Base-by-base conservation (phyloP, 2,888 invertebrate genomes). In the Acleris emargana region DNA sequence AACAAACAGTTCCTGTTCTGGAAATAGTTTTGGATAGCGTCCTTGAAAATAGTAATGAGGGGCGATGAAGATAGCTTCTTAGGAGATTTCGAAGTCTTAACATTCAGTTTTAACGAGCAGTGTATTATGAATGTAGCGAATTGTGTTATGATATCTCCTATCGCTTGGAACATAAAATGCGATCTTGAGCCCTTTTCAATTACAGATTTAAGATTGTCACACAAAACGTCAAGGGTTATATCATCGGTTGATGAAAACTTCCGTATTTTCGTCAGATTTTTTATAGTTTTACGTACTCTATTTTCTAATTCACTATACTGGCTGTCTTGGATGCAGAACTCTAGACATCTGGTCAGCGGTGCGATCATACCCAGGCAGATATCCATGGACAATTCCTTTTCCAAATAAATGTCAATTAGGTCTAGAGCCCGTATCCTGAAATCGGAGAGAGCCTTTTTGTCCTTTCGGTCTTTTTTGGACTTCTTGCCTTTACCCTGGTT, bases 361-460 rank as follows among this genome's bases (percentile, higher is more conserved):
- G 95, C 87, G 74, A 96, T 94, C 87, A 96, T 95, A 73, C 95
- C 95, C 51, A 96, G 84, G 64, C 94, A 93, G 28, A 95, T 87
- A 47, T 94, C 92, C 94, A 96, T 94, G 0, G 95, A 93, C 0
- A 96, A 96, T 58, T 93, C 94, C 22, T 95, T 94, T 72, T 96
- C 95, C 45, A 96, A 80, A 79, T 96, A 96, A 71, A 95, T 95
- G 73, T 96, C 95, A 17, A 96, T 89, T 55, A 97, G 87, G 88
- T 96, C 96, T 45, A 96, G 89, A n/a, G 95, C 96, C 69, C 96
- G 93, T 45, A 95, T 94, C 69, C 96, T 92, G 74, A 96, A 96
- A 81, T 96, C 96, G 59, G 95, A 95, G 7, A 96, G 80, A 2
- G 94, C 87, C 74, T 95, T 95, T 57, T 95, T 94, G 69, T 94